A percentile compares a stretch with the other conserved stretches of the same genome.
Conservation (phyloP, 2,888 invertebrate genomes). For the Patella pellucida region DNA sequence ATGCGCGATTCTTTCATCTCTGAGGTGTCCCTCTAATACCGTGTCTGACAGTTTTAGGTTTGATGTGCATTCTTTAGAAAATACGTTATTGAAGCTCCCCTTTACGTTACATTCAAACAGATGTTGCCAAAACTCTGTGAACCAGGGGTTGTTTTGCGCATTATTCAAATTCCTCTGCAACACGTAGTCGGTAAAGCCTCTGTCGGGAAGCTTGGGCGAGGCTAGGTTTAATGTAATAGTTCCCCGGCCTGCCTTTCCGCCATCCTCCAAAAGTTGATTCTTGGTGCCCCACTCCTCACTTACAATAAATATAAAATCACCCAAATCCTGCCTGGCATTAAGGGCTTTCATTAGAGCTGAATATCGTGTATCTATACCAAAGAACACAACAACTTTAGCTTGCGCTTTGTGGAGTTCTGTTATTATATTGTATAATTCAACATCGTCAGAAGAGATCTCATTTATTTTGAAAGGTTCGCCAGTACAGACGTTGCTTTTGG, state of each 20-base stretch:
- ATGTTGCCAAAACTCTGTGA: slow-evolving; percentile 58
- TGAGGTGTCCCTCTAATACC: slow-evolving; percentile 27
- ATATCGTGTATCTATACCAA: slow-evolving; percentile 55
- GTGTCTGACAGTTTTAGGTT: slow-evolving; percentile 31
- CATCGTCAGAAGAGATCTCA: slow-evolving; percentile 34
- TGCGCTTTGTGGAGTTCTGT: slow-evolving; percentile 29
- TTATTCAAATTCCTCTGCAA: slow-evolving; percentile 31
- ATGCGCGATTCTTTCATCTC: slow-evolving; percentile 53
- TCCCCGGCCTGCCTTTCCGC: slow-evolving; percentile 44
- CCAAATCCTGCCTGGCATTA: slow-evolving; percentile 30
- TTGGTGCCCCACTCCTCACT: slow-evolving; percentile 61
- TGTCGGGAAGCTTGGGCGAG: slow-evolving; percentile 14
- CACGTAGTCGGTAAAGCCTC: slow-evolving; percentile 26
- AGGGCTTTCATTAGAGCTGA: slow-evolving; percentile 44
- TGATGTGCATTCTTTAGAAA: slow-evolving; percentile 34
- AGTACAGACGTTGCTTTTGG: slow-evolving; percentile 53
- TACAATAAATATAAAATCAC: slow-evolving; percentile 51
- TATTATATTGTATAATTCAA: slow-evolving; percentile 34
- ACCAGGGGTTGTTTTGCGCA: slow-evolving; percentile 53
- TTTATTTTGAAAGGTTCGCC: slow-evolving; percentile 46
- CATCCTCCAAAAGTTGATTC: slow-evolving; percentile 38
- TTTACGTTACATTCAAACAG: slow-evolving; percentile 48
- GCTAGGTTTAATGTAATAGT: slow-evolving; percentile 52
- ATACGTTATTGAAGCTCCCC: slow-evolving; percentile 48
- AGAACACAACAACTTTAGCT: slow-evolving; percentile 58